phyloP scores from a whole-genome alignment of 2,797 vertebrate species.

The Diceros bicornis region DNA sequence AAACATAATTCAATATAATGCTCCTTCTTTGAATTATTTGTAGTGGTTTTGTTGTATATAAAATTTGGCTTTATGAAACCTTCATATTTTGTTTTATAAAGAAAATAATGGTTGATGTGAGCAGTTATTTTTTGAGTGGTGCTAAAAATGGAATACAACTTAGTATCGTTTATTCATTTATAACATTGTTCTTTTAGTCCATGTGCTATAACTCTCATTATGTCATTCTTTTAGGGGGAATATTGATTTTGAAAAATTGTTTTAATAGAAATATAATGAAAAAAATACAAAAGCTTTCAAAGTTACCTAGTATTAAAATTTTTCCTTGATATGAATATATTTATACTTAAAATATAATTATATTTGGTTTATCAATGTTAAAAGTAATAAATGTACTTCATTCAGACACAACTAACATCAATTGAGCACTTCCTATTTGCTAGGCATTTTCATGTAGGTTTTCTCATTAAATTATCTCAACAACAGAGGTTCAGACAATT shows the following conservation, averaged over 20 bases:
- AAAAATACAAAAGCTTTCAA: background rate
- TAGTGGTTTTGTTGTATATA: background rate
- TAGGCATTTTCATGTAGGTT: background rate
- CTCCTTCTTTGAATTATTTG: background rate
- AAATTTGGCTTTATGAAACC: background rate
- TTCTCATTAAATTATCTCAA: background rate
- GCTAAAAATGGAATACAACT: background rate
- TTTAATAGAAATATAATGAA: background rate
- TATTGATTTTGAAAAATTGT: background rate
- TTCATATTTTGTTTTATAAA: background rate
- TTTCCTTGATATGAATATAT: background rate
- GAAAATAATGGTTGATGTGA: background rate
- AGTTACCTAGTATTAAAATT: background rate
- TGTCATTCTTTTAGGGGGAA: background rate
- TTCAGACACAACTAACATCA: background rate
- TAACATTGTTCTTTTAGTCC: background rate
- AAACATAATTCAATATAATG: background rate
- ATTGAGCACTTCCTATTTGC: background rate
- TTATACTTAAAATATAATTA: background rate
- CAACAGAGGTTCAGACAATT: background rate
- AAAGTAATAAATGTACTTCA: background rate
- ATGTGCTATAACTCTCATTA: background rate
- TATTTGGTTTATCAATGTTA: background rate
- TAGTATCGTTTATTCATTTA: background rate
- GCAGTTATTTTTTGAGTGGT: constrained; percentile 18